These are phyloP conservation scores for Parotia lawesii DNA, from an alignment of 2,113 vertebrate genomes.

Conservation along the genomic window DNA sequence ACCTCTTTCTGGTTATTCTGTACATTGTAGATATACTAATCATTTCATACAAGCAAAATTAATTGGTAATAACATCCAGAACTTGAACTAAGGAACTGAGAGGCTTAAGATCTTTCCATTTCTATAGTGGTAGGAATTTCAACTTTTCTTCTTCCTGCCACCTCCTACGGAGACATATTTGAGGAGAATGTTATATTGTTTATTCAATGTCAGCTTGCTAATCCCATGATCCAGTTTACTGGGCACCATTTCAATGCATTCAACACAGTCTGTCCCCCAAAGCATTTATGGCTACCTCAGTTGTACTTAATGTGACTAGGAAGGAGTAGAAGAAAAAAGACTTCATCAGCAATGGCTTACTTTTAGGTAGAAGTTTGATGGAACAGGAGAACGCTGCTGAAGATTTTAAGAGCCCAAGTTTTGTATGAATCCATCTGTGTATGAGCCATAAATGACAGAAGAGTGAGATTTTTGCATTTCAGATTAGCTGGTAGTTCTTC, in stretches of 20 bases:
- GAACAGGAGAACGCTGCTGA: neutral
- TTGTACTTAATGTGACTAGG: neutral
- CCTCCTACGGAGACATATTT: neutral
- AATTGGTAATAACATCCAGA: neutral
- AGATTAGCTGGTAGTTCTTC: neutral
- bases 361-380: neutral
- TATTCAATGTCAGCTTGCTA: neutral
- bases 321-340: neutral
- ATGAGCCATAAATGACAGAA: neutral
- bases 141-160: neutral
- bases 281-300: neutral
- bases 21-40: rapidly evolving
- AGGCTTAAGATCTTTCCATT: neutral
- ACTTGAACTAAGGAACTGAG: neutral
- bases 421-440: neutral
- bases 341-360: neutral
- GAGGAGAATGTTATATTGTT: neutral
- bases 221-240: neutral
- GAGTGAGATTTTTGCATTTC: neutral
- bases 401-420: neutral
- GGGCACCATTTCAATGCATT: neutral
- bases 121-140: neutral
- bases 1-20: neutral
- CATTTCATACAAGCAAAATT: neutral
- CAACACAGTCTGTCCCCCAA: neutral